Evolutionary conservation across 2,888 invertebrate species (phyloP).

Genomic region (Pollenia angustigena): DNA sequence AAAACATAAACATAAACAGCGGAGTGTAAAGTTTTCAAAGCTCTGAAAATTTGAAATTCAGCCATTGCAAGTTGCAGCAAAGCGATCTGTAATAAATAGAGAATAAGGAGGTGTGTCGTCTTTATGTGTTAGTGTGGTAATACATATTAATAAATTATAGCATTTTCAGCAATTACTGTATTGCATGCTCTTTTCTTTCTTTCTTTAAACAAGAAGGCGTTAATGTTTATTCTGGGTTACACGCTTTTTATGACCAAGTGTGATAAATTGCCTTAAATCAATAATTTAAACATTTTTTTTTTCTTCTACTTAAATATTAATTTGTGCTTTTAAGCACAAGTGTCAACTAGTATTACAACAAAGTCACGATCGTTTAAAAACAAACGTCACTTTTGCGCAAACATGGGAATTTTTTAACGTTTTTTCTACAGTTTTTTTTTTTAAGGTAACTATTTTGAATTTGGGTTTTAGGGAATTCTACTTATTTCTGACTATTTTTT

Average conservation of each 20-base stretch:
- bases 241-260: neutral
- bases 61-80: constrained; percentile 9
- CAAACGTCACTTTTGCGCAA: neutral
- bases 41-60: constrained; percentile 24
- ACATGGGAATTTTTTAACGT: neutral
- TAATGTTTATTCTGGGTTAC: neutral
- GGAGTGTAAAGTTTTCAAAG: neutral
- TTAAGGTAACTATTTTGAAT: neutral
- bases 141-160: constrained; percentile 13
- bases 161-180: neutral
- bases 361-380: neutral
- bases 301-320: no score
- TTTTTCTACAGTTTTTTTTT: neutral
- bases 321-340: no score
- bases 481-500: no score
- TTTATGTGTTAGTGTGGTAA: neutral
- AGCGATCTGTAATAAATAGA: neutral
- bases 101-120: constrained; percentile 18
- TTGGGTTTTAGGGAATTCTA: no score
- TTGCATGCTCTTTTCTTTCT: neutral
- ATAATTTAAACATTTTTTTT: no score
- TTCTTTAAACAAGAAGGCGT: constrained; percentile 21
- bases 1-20: constrained; percentile 3
- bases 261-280: neutral
- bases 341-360: neutral